Base-by-base conservation (phyloP, 2,113 vertebrate genomes). In the Pleuronectes platessa region DNA sequence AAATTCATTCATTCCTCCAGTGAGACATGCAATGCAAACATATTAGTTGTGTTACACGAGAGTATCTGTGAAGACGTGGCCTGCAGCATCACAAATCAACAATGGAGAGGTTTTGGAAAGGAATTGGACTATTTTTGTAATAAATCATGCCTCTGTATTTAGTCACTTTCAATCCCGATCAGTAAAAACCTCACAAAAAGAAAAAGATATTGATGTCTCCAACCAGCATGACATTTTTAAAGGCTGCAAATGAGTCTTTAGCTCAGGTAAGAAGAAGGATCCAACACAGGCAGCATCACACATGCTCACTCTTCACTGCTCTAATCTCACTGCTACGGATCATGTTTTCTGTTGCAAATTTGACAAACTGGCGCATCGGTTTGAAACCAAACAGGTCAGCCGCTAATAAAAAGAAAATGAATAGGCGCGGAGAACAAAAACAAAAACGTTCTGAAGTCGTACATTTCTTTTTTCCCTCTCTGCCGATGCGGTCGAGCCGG, bases 231-330 rank as follows among this genome's bases (percentile, higher is more conserved):
- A 14, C 62, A 9, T 61, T 15, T 26, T 31, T 47, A 21, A 21
- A 77, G 82, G 35, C 27, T 21, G 24, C 15, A 49, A 67, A 67
- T 51, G 15, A 20, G 79, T 72, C 65, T 85, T 31, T 54, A 63
- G 63, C 54, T 75, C 90, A 90, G 89, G 83, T 88, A 82, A 77
- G 73, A 80, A 76, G 84, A 81, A 81, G 11, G 75, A 82, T 78
- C 65, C 71, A 42, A 24, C 47, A 81, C 53, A 90, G 89, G 88
- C 89, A 92, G 76, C 74, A 53, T 24, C 7, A 4, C 55, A 51
- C 69, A 73, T 59, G 12, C 67, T 79, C 69, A 59, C 68, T 62
- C 13, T 58, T 26, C 47, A 51, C n/a, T 55, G 54, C 72, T 61
- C 64, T 82, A 87, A 89, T 85, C 80, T 81, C 15, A n/a, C 76